Evolutionary conservation across 1,140 invertebrate genomes (phyloP), one percentile per base, ranked within the genome.

Genomic region (Orius insidiosus): DNA sequence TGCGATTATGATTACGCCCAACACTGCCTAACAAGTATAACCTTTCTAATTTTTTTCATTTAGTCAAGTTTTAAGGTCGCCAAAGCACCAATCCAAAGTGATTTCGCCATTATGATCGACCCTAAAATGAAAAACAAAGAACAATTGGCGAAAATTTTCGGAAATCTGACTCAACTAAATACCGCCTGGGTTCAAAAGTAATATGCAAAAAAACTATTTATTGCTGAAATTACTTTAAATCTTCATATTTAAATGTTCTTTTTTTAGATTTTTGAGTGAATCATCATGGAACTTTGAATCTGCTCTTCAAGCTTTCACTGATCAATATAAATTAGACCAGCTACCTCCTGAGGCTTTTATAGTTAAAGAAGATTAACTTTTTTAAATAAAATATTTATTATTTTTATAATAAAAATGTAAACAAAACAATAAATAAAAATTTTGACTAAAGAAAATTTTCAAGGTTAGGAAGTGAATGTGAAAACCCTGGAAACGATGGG

Each of bases 241-340:
- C 11, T 3, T 44, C 31, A 33, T 35, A 14, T 16, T 45, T 35
- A 11, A 34, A 9, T 15, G 11, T 15, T 13, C 5, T 45, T 13
- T 19, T 3, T 8, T 40, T 6, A 49, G 47, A 18, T 38, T 46
- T 42, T 34, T 50, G 10, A 33, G 38, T 14, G 44, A 46, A 9
- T 34, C 42, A 1, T 33, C 34, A 19, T 50, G 49, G 49, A 39
- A 50, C 30, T 30, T 50, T 9, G 49, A 50, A 34, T 9, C 10
- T 5, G 34, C 49, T 1, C 32, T 50, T 2, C 44, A 41, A 19
- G 14, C 49, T 46, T 50, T 50, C n/a, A 46, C 35, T 16, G 49
- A 50, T 16, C 38, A 50, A 14, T 48, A 41, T 31, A 48, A 42
- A 34, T 30, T 15, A 3, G 37, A 48, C 16, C 24, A 33, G 11